Evolutionary conservation across 2,113 vertebrate genomes (phyloP), one percentile per base, ranked within the genome.

Genomic region (Seriola rivoliana): DNA sequence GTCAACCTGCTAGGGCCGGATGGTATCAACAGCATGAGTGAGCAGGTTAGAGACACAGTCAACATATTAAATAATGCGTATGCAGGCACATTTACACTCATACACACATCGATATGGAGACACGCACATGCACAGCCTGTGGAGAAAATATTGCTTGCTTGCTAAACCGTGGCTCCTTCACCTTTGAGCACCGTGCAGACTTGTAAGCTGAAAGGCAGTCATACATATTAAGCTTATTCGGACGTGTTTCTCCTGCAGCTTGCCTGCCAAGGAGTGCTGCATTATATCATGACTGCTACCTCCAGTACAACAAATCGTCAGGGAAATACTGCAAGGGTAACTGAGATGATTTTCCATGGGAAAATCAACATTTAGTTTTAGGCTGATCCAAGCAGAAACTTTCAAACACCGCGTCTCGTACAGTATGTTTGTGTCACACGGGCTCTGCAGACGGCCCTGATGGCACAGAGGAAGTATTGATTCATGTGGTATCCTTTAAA

Each of bases 1-100:
- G 97, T 97, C 90, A 96, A 96, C 80, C 94, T 99, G 86, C 96
- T 99, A 63, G 98, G 98, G 3, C 96, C 97, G 0, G 97, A 98
- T 42, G 98, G 98, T 40, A 98, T 99, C 94, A 99, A 99, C 96
- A 98, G 97, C 95, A 97, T 96, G 97, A 99, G 97, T 21, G 98
- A 99, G 88, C 98, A 99, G 97, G 98, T 99, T 94, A 93, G 86
- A 81, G 75, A 77, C 82, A 65, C 78, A 81, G 82, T 67, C 78
- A 81, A 77, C 71, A 76, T 75, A 44, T 59, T 88, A 11, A 88
- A 82, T 88, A 72, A 90, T 81, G 72, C 66, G 86, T 60, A 64
- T 46, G 29, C 32, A 17, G 3, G 13, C 54, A 36, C 64, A 71
- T 70, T 75, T 60, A 58, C 59, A 65, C 80, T 5, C 12, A 54